These are phyloP conservation scores for Ptychoptera albimana DNA, from an alignment of 2,888 invertebrate genomes.

Conservation along the genomic window DNA sequence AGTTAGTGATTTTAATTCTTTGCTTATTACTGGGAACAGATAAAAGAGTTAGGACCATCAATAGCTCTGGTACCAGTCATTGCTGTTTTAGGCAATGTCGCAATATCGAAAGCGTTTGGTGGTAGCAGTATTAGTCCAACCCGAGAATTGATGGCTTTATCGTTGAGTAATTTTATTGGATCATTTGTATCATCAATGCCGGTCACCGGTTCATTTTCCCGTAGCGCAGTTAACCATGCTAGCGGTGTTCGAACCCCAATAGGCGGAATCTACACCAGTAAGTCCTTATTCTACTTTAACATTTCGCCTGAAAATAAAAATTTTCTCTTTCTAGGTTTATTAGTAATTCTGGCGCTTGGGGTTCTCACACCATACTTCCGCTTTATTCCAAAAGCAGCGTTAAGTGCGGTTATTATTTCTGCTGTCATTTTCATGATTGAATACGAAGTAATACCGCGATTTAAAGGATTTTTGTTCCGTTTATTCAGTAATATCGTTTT, in stretches of 20 bases:
- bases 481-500: background rate
- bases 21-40: slow-evolving; percentile 26
- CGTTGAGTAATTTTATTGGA: slow-evolving; percentile 70
- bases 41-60: slow-evolving; percentile 67
- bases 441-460: slow-evolving; percentile 44
- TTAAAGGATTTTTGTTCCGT: slow-evolving; percentile 1
- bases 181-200: slow-evolving; percentile 85
- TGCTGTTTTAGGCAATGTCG: slow-evolving; percentile 83
- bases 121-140: slow-evolving; percentile 75
- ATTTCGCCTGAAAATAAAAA: background rate
- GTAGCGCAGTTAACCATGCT: slow-evolving; percentile 89
- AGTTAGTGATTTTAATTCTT: background rate
- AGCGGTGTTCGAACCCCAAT: slow-evolving; percentile 83
- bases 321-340: slow-evolving; percentile 37
- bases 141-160: slow-evolving; percentile 76
- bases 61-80: slow-evolving; percentile 77
- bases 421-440: slow-evolving; percentile 93
- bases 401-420: slow-evolving; percentile 86
- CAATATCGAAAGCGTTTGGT: slow-evolving; percentile 88
- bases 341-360: slow-evolving; percentile 71
- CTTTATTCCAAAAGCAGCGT: slow-evolving; percentile 73
- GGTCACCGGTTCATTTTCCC: slow-evolving; percentile 75
- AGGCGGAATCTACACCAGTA: slow-evolving; percentile 59
- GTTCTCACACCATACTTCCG: slow-evolving; percentile 80
- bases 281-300: slow-evolving; percentile 3